A percentile compares a stretch with the other conserved stretches of the same genome.
phyloP scores from a whole-genome alignment of 2,113 vertebrate genomes.

The Clarias batrachus region DNA sequence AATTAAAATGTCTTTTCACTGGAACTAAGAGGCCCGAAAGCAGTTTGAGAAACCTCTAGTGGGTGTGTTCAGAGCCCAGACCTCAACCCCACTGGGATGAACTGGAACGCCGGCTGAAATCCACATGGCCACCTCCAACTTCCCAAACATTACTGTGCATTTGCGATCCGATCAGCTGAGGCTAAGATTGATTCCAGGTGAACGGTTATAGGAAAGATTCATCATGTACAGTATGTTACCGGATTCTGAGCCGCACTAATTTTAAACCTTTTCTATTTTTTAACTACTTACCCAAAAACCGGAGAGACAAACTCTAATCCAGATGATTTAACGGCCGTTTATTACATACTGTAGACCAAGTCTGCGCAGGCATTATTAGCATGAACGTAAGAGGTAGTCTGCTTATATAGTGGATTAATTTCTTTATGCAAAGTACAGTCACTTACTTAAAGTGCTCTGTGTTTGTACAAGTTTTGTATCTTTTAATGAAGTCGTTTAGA shows the following conservation, averaged over 20 bases:
- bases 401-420: not conserved
- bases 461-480: not conserved
- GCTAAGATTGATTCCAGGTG: not conserved
- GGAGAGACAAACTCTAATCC: not conserved
- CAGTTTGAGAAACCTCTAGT: too few species aligned
- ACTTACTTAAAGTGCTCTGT: not conserved
- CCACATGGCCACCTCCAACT: too few species aligned
- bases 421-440: not conserved
- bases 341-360: not conserved
- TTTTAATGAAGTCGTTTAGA: not conserved
- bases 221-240: not conserved
- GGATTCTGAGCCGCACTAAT: not conserved
- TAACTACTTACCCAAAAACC: not conserved
- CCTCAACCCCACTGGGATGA: too few species aligned
- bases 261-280: not conserved
- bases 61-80: too few species aligned
- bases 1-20: too few species aligned
- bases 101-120: too few species aligned
- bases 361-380: not conserved
- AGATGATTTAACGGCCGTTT: not conserved
- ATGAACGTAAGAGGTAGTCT: not conserved
- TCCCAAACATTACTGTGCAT: not conserved
- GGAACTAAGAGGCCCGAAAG: too few species aligned
- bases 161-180: not conserved
- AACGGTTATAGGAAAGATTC: not conserved